Conservation (phyloP, 2,888 invertebrate genomes). For the Philopedon plagiatum region DNA sequence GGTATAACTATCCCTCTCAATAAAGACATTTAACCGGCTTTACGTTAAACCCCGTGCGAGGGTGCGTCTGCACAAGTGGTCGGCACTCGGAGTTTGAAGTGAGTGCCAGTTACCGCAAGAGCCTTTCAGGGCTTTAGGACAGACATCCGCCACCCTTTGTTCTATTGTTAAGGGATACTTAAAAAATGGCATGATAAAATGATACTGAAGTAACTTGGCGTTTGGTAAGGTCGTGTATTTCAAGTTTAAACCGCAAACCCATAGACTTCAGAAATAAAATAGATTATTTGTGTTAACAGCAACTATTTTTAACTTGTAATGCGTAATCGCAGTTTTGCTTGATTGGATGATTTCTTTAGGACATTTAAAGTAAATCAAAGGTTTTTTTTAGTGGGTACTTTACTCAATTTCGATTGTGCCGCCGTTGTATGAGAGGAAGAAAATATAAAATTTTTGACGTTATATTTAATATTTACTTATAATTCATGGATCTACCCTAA, state of each 20-base stretch:
- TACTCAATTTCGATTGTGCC: no score
- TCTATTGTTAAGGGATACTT: slow-evolving; percentile 23
- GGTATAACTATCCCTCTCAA: slow-evolving; percentile 43
- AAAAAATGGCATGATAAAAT: neutral
- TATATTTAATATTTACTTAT: no score
- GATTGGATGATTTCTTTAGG: no score
- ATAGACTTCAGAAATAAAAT: neutral
- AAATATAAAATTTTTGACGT: no score
- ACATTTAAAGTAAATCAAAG: no score
- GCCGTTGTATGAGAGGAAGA: no score
- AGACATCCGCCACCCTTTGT: slow-evolving; percentile 38
- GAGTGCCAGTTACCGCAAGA: slow-evolving; percentile 50
- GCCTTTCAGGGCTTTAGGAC: slow-evolving; percentile 51
- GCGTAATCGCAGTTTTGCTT: no score
- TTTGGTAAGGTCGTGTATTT: slow-evolving; percentile 11
- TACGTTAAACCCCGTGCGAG: slow-evolving; percentile 48
- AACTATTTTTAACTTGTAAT: no score
- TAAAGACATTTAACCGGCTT: slow-evolving; percentile 47
- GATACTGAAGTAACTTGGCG: slow-evolving; percentile 5
- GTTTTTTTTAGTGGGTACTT: no score
- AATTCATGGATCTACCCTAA: no score
- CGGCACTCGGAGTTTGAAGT: slow-evolving; percentile 36
- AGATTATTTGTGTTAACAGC: no score
- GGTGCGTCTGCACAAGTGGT: slow-evolving; percentile 49
- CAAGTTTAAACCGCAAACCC: neutral